These are phyloP conservation scores for Melipona beecheii DNA, from an alignment of 2,888 invertebrate species.

Conservation along the genomic window DNA sequence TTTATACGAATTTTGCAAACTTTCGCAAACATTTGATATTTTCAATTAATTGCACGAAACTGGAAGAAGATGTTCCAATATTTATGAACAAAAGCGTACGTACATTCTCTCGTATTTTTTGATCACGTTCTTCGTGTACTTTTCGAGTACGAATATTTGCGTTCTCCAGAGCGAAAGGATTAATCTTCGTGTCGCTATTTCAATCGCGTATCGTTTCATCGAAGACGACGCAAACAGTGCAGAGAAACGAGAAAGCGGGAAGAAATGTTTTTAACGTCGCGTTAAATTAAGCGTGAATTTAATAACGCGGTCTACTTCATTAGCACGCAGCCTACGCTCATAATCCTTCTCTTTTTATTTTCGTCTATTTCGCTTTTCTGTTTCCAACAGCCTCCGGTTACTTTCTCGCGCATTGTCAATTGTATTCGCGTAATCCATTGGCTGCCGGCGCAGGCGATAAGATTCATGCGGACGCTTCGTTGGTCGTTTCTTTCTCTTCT, in stretches of 20 bases:
- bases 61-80: too few species aligned
- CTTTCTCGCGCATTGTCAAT: background rate
- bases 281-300: constrained; percentile 30
- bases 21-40: too few species aligned
- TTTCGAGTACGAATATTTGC: too few species aligned
- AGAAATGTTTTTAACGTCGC: constrained; percentile 20
- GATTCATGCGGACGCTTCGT: constrained; percentile 54
- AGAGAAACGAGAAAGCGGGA: background rate
- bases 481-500: background rate
- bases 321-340: constrained; percentile 26
- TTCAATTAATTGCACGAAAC: too few species aligned
- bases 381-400: background rate
- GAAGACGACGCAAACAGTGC: background rate
- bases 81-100: too few species aligned
- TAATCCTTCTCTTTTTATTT: constrained; percentile 4
- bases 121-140: too few species aligned
- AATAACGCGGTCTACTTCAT: constrained; percentile 25
- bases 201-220: background rate
- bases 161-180: too few species aligned
- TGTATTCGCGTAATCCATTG: constrained; percentile 14
- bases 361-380: too few species aligned
- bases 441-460: background rate
- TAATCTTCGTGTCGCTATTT: background rate
- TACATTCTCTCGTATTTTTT: too few species aligned
- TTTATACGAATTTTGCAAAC: too few species aligned